Base-by-base conservation (phyloP, 2,888 invertebrate species). In the Cryptus armator region DNA sequence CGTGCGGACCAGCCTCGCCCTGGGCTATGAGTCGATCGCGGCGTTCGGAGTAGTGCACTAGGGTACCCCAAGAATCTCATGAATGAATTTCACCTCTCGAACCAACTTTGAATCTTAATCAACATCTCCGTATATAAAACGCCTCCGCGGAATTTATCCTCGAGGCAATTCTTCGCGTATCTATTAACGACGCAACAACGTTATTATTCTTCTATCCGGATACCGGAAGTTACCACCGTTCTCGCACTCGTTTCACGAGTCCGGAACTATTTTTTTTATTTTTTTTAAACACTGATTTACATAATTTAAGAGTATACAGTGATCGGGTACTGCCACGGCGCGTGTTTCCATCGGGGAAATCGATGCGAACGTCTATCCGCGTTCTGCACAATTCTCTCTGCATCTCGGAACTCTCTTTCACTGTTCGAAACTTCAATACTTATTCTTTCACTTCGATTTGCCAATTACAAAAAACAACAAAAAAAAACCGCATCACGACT, bases 1-100 rank as follows among this genome's bases (percentile, higher is more conserved):
- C 93, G 91, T 68, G 78, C 81, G 87, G 88, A 93, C 91, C 90
- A 90, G 92, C 90, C 89, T 90, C 86, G 92, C 93, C 91, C 84
- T 82, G 85, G 91, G 92, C 92, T 90, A 87, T 59, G 46, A 80
- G 51, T 59, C 83, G 62, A 72, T 80, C 75, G 75, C n/a, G 32
- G 74, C 48, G 72, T 67, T 80, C 76, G 37, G 37, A 72, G 76
- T 79, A 64, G 72, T 76, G 44, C 67, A 67, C 44, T 14, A 37
- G 51, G 87, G 87, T 89, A 90, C 87, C 83, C 85, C 85, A 86
- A 37, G 81, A 80, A 86, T 87, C 87, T 90, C 81, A 89, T 92
- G 91, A 92, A 92, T 92, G 93, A 92, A 90, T 90, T 37, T 87
- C 79, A 51, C 56, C 59, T 59, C 79, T 71, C 59, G 24, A 37